Evolutionary conservation across 2,113 vertebrate species (phyloP).

Genomic region (Cardinalis cardinalis): DNA sequence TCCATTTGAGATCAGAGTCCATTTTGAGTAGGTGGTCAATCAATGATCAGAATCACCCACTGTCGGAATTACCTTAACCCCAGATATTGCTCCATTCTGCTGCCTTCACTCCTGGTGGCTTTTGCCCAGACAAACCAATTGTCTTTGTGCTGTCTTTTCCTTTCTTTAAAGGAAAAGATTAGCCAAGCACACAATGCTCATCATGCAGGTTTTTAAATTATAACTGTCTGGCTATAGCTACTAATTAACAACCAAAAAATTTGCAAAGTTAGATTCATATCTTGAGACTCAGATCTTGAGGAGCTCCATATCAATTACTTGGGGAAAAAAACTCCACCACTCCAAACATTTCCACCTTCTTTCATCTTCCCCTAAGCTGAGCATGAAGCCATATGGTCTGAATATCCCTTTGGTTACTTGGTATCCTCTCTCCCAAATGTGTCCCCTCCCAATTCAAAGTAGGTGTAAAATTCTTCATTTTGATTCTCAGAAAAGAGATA

Average conservation of each 20-base stretch:
- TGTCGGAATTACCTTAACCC: too few relatives aligned
- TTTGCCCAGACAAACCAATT: not conserved
- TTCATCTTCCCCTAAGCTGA: not conserved
- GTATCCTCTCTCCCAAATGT: not conserved
- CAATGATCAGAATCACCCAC: fast-evolving
- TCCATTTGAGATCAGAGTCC: not conserved
- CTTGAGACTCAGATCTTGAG: not conserved
- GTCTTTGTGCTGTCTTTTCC: not conserved
- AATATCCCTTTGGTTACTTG: not conserved
- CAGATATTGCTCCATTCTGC: not conserved
- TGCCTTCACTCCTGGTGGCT: not conserved
- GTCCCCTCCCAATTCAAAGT: fast-evolving
- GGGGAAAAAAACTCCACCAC: not conserved
- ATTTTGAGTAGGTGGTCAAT: not conserved
- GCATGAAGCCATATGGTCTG: not conserved
- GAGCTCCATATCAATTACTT: not conserved
- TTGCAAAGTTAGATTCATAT: not conserved
- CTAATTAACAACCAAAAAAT: not conserved
- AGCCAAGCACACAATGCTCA: not conserved
- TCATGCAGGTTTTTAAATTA: not conserved
- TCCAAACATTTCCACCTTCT: not conserved
- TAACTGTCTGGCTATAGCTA: not conserved
- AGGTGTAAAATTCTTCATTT: not conserved
- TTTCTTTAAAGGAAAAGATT: not conserved
- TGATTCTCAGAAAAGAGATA: not conserved